Conservation (phyloP, 2,113 vertebrate species). For the Ovis canadensis region DNA sequence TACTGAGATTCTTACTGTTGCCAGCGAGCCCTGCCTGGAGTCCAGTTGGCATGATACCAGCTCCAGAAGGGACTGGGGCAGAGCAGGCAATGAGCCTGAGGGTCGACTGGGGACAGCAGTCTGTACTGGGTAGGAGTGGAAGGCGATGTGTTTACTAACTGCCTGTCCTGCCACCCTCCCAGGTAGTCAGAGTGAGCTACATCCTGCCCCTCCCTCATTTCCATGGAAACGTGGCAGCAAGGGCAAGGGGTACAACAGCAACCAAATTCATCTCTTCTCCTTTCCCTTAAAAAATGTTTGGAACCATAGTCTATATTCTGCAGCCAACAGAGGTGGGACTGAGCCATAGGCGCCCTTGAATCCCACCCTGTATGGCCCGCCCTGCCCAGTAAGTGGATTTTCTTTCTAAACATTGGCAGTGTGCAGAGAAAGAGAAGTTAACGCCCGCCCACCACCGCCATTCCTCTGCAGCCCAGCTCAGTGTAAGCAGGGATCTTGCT, state of each 20-base stretch:
- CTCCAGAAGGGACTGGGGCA: conserved; percentile 11
- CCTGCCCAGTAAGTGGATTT: background rate
- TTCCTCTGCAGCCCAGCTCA: background rate
- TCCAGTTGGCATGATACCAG: background rate
- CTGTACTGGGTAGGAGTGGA: background rate
- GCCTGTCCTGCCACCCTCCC: conserved; percentile 40
- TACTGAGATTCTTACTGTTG: background rate
- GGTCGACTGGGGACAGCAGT: conserved; percentile 46
- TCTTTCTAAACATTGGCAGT: conserved; percentile 52
- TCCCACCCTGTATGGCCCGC: background rate
- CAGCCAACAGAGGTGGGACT: background rate
- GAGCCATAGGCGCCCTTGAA: conserved; percentile 38
- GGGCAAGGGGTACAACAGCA: background rate
- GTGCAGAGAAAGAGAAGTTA: background rate
- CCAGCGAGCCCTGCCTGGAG: conserved; percentile 33
- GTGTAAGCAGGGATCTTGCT: conserved; percentile 25
- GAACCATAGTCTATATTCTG: background rate
- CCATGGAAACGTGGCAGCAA: conserved; percentile 68
- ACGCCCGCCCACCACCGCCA: background rate
- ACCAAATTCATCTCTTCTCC: conserved; percentile 47
- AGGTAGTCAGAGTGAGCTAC: conserved; percentile 56
- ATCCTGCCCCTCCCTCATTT: conserved; percentile 63
- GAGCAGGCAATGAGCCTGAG: background rate
- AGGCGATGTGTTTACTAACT: conserved; percentile 44
- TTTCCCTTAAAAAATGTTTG: background rate